These are phyloP conservation scores for Acanthaster planci DNA, from an alignment of 35 echinoderm and acorn worm species.

Conservation along the genomic window DNA sequence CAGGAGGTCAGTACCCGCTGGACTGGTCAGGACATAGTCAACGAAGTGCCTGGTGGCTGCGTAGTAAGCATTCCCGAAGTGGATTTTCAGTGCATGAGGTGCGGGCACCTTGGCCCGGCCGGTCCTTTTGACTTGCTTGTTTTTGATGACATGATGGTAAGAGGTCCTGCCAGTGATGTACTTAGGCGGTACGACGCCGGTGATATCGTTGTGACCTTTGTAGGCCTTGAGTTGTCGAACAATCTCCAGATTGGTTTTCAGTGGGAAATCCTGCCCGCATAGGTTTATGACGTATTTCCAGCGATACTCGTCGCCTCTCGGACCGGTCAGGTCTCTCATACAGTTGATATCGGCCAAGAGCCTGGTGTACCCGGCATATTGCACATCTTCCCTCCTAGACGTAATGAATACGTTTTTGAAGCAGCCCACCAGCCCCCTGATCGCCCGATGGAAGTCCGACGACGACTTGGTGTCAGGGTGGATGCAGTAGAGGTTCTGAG, in stretches of 20 bases:
- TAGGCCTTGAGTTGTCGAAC: constrained; percentile 58
- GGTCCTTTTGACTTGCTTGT: constrained; percentile 19
- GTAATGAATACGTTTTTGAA: constrained; percentile 75
- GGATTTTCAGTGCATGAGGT: constrained; percentile 61
- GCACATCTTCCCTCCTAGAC: constrained; percentile 55
- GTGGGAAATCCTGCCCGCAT: constrained; percentile 69
- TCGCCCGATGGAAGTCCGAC: constrained; percentile 34
- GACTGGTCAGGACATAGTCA: constrained; percentile 37
- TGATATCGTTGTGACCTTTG: constrained; percentile 49
- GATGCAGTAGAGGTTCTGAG: constrained; percentile 79
- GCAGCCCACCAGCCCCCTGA: constrained; percentile 46
- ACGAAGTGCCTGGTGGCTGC: constrained; percentile 46
- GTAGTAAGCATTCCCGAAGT: constrained; percentile 57
- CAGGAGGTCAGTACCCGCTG: constrained; percentile 38
- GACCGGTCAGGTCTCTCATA: constrained; percentile 58
- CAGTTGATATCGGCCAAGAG: constrained; percentile 69
- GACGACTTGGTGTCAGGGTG: constrained; percentile 64
- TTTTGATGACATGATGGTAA: constrained; percentile 1
- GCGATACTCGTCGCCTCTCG: background rate
- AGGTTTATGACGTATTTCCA: constrained; percentile 84
- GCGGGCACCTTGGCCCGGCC: constrained; percentile 36
- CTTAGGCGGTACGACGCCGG: constrained; percentile 1
- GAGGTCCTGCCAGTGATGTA: background rate
- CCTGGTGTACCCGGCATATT: constrained; percentile 15
- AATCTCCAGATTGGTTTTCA: constrained; percentile 88